Evolutionary conservation across 2,888 invertebrate species (phyloP), one percentile per base, ranked within the genome.

Genomic region (Sinodicranocentrus sp.): DNA sequence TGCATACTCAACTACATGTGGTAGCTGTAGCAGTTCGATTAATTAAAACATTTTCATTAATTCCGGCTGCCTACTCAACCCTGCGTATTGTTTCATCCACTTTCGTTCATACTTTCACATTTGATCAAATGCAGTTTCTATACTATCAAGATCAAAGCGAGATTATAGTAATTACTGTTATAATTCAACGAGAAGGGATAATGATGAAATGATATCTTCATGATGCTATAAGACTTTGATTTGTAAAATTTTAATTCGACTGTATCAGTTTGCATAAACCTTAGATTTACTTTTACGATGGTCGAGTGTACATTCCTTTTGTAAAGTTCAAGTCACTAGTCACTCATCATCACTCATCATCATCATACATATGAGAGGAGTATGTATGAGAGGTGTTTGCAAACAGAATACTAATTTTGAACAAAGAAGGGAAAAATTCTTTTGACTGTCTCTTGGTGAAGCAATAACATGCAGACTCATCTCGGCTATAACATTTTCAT

Each of bases 361-460:
- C 15, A 19, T 48, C 13, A 48, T 13, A 6, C 6, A 43, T 43
- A 10, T 13, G 43, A 10, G 43, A 43, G 43, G 6, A 43, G 13
- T 43, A 43, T 43, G 43, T 43, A 43, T 43, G 6, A 43, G 6
- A 13, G 23, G 68, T 70, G 68, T 59, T 78, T 70, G 75, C 82
- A 61, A 73, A 68, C 73, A 33, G 82, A 82, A 82, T 82, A 82
- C 82, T 75, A 82, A 82, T 82, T 82, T 59, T 28, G 21, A 48
- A 33, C 26, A 71, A 77, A 68, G 68, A 61, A 77, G 33, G n/a
- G 57, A 54, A 54, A 28, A 26, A 70, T 61, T 48, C 33, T 75
- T 48, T 63, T 75, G 19, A 26, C 59, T n/a, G 59, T 72, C 63
- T 68, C 44, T 48, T 75, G n/a, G n/a, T n/a, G n/a, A n/a, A n/a